Percentiles rank a stretch among this genome's conserved stretches.
Conservation (phyloP, 1,140 invertebrate species). For the Hylyphantes graminicola region DNA sequence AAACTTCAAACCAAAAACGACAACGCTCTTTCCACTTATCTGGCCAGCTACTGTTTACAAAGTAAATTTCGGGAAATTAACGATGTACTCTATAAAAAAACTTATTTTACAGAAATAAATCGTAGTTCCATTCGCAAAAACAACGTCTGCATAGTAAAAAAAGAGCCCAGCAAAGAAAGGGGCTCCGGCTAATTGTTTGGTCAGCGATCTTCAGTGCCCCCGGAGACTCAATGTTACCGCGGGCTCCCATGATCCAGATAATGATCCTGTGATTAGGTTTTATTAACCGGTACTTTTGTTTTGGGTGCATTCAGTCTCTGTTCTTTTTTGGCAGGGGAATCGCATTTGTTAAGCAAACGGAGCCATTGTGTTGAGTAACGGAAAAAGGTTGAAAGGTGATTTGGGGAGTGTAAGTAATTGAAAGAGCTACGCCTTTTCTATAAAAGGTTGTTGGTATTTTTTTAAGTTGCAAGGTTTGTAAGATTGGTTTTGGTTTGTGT, state of each 20-base stretch:
- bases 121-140: background rate
- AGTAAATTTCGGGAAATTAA: too few species aligned
- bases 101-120: too few species aligned
- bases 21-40: too few species aligned
- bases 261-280: conserved; percentile 56
- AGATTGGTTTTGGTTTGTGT: too few species aligned
- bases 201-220: conserved; percentile 45
- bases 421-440: too few species aligned
- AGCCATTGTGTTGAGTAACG: background rate
- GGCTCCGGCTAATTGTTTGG: conserved; percentile 52
- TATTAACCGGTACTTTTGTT: conserved; percentile 48
- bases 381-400: background rate
- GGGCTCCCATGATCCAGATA: conserved; percentile 42
- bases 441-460: too few species aligned
- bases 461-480: too few species aligned
- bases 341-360: background rate
- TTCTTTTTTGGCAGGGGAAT: background rate
- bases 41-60: too few species aligned
- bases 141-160: background rate
- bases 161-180: background rate
- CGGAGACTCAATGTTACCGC: conserved; percentile 51
- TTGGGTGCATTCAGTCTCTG: background rate
- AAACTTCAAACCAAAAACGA: too few species aligned
- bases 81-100: too few species aligned
- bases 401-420: too few species aligned